A percentile compares a stretch with the other conserved stretches of the same genome.
Conservation (phyloP, 1,140 invertebrate species). For the Theocolax elegans region DNA sequence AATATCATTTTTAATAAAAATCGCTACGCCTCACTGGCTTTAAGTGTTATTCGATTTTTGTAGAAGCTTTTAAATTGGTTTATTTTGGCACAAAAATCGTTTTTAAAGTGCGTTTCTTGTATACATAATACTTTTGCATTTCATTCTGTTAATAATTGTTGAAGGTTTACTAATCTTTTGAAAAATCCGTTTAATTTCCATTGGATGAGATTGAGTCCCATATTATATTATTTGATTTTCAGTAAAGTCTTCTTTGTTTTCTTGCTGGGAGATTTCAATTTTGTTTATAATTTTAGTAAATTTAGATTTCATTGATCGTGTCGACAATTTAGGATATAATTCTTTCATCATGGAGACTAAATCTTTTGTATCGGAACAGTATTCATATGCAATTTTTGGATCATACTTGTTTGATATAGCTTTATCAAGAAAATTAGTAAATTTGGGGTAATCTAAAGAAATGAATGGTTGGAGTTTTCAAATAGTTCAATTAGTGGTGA, state of each 20-base stretch:
- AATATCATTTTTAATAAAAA: conserved; percentile 45
- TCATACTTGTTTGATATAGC: too few relatives aligned
- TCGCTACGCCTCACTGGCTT: conserved; percentile 50
- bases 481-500: too few relatives aligned
- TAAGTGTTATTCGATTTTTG: conserved; percentile 44
- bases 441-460: too few relatives aligned
- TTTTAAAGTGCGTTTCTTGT: conserved; percentile 53
- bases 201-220: conserved; percentile 32
- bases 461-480: too few relatives aligned
- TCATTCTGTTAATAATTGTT: conserved; percentile 25
- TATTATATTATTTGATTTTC: neutral
- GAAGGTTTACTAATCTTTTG: conserved; percentile 18
- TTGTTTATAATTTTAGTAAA: too few relatives aligned
- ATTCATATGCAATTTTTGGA: neutral
- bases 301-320: neutral
- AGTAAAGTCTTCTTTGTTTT: neutral
- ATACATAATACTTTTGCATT: conserved; percentile 44
- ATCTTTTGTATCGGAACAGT: neutral
- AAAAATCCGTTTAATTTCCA: conserved; percentile 43
- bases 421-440: too few relatives aligned
- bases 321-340: neutral
- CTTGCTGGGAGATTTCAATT: neutral
- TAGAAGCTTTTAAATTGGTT: conserved; percentile 44
- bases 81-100: conserved; percentile 42
- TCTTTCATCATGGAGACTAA: neutral